Evolutionary conservation across 2,113 vertebrate species (phyloP).

Genomic region (Electrona antarctica): DNA sequence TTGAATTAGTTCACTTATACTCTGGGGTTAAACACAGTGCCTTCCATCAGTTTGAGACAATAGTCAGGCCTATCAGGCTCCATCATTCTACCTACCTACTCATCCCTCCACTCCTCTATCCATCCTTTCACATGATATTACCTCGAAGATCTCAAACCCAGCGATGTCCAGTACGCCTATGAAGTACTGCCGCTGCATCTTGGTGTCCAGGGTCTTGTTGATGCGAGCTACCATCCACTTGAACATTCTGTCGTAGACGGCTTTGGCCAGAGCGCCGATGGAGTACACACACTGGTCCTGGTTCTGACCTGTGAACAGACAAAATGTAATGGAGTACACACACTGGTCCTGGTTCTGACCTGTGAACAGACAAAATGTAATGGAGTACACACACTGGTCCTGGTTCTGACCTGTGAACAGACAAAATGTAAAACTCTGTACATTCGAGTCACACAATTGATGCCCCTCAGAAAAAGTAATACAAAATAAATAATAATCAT

Average conservation of each 20-base stretch:
- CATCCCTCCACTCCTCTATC: neutral
- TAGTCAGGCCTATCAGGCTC: too few relatives aligned
- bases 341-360: conserved; percentile 75
- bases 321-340: neutral
- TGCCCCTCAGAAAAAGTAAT: too few relatives aligned
- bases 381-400: neutral
- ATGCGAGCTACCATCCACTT: conserved; percentile 70
- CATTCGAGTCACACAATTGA: too few relatives aligned
- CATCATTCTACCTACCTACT: too few relatives aligned
- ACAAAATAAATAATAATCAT: too few relatives aligned
- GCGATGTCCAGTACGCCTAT: conserved; percentile 86
- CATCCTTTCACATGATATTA: conserved; percentile 18
- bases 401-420: too few relatives aligned
- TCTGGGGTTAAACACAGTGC: too few relatives aligned
- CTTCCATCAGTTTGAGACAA: too few relatives aligned
- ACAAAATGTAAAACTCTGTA: too few relatives aligned
- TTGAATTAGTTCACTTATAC: neutral
- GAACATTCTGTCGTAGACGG: conserved; percentile 72
- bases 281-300: conserved; percentile 82
- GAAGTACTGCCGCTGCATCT: conserved; percentile 82
- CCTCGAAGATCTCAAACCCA: conserved; percentile 77
- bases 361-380: neutral
- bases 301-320: conserved; percentile 75
- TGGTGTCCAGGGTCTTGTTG: conserved; percentile 66
- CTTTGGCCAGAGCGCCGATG: conserved; percentile 62